phyloP scores from a whole-genome alignment of 2,113 vertebrate genomes.

The Sporophila hypoxantha region DNA sequence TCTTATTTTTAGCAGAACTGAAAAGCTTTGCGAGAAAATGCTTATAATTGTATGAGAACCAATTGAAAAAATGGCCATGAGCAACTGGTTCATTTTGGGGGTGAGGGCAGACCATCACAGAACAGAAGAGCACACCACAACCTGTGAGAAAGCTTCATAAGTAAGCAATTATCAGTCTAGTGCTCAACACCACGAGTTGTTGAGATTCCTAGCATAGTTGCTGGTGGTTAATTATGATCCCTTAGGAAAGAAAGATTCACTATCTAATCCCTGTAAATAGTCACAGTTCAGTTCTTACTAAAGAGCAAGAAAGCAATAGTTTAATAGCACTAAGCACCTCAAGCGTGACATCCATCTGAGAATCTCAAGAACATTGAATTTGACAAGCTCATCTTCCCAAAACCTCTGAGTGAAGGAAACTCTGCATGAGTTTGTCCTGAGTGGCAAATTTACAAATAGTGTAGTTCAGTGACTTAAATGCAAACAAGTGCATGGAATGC shows the following conservation, averaged over 20 bases:
- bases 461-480: neutral
- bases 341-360: neutral
- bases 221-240: neutral
- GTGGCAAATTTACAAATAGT: neutral
- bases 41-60: neutral
- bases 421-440: neutral
- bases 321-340: neutral
- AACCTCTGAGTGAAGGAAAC: neutral
- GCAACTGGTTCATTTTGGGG: neutral
- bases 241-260: neutral
- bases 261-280: neutral
- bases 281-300: neutral
- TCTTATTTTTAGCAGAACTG: neutral
- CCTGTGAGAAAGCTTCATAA: neutral
- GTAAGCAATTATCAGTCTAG: neutral
- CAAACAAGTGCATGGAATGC: neutral
- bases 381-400: neutral
- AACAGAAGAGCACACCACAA: neutral
- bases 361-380: neutral
- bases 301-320: neutral
- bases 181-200: neutral
- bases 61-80: neutral
- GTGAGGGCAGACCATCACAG: neutral
- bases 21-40: neutral
- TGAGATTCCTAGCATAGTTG: conserved; percentile 8